Percentiles rank a stretch among this genome's conserved stretches.
These are phyloP conservation scores for Poecilus cupreus DNA, from an alignment of 2,888 invertebrate species.

Conservation along the genomic window DNA sequence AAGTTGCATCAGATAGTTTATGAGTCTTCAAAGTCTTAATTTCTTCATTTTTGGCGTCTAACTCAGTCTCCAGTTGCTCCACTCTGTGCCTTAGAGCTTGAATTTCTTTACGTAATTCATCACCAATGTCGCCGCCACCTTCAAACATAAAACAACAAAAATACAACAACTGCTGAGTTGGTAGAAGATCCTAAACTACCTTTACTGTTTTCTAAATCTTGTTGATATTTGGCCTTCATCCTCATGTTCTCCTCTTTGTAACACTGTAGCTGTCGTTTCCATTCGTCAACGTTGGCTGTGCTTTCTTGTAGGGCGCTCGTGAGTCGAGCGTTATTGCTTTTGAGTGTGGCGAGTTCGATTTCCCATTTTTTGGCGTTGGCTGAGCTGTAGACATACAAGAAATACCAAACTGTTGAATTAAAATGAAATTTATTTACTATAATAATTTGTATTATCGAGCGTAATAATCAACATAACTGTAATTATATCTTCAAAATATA, in stretches of 20 bases:
- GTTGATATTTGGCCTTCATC: slow-evolving; percentile 83
- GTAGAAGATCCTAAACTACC: slow-evolving; percentile 68
- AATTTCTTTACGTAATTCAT: slow-evolving; percentile 85
- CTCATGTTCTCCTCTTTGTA: slow-evolving; percentile 93
- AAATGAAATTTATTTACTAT: no score
- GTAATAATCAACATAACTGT: no score
- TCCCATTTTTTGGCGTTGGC: slow-evolving; percentile 99
- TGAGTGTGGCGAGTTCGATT: slow-evolving; percentile 94
- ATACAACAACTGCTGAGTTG: neutral
- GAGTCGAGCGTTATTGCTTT: slow-evolving; percentile 95
- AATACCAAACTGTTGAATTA: no score
- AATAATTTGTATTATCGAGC: no score
- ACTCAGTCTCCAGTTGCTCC: slow-evolving; percentile 87
- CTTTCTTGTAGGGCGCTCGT: slow-evolving; percentile 96
- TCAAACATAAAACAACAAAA: slow-evolving; percentile 46
- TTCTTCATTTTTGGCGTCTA: slow-evolving; percentile 90
- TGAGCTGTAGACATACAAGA: slow-evolving; percentile 81
- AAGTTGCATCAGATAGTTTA: slow-evolving; percentile 66
- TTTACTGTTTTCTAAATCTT: slow-evolving; percentile 82
- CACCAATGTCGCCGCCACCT: slow-evolving; percentile 82
- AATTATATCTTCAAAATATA: no score
- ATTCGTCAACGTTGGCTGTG: slow-evolving; percentile 98
- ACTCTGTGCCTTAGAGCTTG: slow-evolving; percentile 85
- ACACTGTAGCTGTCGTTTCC: slow-evolving; percentile 96
- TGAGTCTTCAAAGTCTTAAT: slow-evolving; percentile 77